Conservation (phyloP, 2,113 vertebrate genomes). For the Eidolon helvum region DNA sequence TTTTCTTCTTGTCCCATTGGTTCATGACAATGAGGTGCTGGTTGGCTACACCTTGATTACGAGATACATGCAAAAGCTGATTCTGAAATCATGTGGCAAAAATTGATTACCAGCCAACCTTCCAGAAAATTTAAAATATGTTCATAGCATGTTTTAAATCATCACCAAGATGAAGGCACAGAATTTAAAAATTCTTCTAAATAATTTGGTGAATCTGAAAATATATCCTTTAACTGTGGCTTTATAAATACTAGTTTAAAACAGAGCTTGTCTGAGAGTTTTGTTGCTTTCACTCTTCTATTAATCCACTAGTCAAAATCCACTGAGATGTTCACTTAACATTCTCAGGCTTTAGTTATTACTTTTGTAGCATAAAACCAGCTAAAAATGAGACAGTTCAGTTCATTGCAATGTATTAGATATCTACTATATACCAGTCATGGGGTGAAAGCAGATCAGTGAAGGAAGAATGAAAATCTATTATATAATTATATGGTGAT, state of each 20-base stretch:
- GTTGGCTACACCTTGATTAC: background rate
- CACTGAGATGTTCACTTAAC: background rate
- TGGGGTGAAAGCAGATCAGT: background rate
- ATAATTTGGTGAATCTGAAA: background rate
- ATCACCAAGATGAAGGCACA: background rate
- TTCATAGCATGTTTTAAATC: background rate
- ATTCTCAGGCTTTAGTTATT: background rate
- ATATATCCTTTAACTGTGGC: background rate
- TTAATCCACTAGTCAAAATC: background rate
- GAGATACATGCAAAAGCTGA: background rate
- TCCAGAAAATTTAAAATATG: background rate
- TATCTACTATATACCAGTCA: background rate
- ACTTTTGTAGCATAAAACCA: background rate
- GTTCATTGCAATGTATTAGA: background rate
- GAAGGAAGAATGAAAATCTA: background rate
- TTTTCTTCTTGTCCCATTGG: background rate
- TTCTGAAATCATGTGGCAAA: background rate
- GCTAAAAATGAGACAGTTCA: background rate
- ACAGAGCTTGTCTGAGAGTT: background rate
- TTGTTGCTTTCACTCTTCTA: background rate
- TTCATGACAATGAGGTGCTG: background rate
- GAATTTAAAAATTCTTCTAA: background rate
- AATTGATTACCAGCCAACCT: background rate
- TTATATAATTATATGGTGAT: background rate
- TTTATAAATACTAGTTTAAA: background rate